Base-by-base conservation (phyloP, 2,888 invertebrate genomes). In the Andrena chrysosceles region DNA sequence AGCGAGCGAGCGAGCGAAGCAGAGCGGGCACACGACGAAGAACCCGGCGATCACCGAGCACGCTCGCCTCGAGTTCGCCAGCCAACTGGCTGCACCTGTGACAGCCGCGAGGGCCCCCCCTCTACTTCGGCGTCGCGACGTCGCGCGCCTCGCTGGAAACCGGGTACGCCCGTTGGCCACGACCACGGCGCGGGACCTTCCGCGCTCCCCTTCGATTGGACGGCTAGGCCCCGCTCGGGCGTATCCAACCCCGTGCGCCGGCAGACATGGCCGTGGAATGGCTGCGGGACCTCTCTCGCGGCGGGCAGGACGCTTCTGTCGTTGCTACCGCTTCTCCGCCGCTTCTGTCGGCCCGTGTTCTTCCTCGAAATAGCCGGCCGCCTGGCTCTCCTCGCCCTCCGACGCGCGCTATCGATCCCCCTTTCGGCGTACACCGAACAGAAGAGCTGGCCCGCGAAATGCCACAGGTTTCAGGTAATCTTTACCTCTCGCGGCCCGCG, bases 41-140 rank as follows among this genome's bases (percentile, higher is more conserved):
- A 60, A 80, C 85, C 81, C 84, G 81, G 77, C 86, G 79, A 79
- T 84, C 60, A 89, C 85, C 89, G 89, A 91, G 90, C 91, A 86
- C 91, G 89, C 92, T 91, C 91, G 91, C 89, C 89, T 91, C 91
- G 91, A 92, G 93, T 92, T 93, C 91, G 92, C 91, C 93, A 92
- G 90, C 91, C 91, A 92, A 93, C 93, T 93, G 89, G 86, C 90
- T 89, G 92, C 91, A 90, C 92, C 91, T 91, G 92, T 91, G 91
- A 86, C 83, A 68, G 76, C 89, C 85, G 89, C 89, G 88, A 88
- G 87, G 84, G 85, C 88, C 90, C 90, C 89, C 90, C 90, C 90
- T 88, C 69, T 80, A 81, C 85, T 68, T 20, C 71, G 48, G 69
- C 69, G 35, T 35, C 35, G 26, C 8, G 73, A 52, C 81, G 81